phyloP scores from a whole-genome alignment of 1,140 invertebrate genomes.

The Calephelis virginiensis region DNA sequence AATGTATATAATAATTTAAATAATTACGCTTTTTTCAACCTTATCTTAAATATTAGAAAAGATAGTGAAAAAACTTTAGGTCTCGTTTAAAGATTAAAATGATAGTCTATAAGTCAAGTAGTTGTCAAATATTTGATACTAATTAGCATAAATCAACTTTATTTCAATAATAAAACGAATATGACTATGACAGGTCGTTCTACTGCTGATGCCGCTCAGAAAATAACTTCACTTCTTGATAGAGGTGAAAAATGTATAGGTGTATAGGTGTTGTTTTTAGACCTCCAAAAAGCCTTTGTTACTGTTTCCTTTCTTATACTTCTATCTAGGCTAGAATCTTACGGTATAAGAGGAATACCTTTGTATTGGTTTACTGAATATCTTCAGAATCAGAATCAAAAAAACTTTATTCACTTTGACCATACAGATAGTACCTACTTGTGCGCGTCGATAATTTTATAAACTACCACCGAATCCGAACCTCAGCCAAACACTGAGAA shows the following conservation, averaged over 20 bases:
- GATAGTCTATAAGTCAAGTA: background rate
- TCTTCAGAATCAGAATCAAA: no score
- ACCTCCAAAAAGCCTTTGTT: background rate
- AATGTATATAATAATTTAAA: background rate
- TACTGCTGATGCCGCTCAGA: background rate
- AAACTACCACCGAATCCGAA: no score
- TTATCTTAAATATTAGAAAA: background rate
- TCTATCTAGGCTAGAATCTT: background rate
- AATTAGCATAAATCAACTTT: no score
- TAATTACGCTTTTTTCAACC: background rate
- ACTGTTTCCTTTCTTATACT: background rate
- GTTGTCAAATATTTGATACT: no score
- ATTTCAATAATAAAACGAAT: slow-evolving; percentile 2
- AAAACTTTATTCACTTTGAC: no score
- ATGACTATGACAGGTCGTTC: background rate
- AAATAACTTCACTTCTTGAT: background rate
- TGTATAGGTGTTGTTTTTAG: background rate
- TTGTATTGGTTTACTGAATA: background rate
- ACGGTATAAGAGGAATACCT: background rate
- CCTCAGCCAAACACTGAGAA: no score
- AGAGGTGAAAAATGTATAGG: background rate
- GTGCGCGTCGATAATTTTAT: no score
- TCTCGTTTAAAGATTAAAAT: background rate
- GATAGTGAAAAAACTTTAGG: background rate
- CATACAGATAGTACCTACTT: no score